These are phyloP conservation scores for Haliclona indistincta DNA, from an alignment of 37 sponge, comb jelly and placozoan genomes.

Conservation along the genomic window DNA sequence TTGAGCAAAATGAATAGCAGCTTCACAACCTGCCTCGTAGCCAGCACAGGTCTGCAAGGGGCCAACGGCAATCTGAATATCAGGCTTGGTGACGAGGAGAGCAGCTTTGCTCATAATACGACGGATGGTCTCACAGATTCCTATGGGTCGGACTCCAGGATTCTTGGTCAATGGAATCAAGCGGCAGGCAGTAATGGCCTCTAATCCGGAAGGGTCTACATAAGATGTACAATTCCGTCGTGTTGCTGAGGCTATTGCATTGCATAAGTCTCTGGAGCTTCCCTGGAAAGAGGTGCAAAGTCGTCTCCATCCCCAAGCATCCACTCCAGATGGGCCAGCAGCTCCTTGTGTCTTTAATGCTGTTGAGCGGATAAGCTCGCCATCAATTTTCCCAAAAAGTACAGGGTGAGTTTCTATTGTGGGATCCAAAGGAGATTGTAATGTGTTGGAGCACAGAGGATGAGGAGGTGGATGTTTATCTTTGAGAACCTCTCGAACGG, in stretches of 20 bases:
- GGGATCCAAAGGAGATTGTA: not conserved
- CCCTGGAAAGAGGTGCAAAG: constrained; percentile 42
- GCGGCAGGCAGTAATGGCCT: constrained; percentile 6
- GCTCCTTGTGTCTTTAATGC: not conserved
- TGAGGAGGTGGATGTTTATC: constrained; percentile 5
- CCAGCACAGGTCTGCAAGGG: constrained; percentile 24
- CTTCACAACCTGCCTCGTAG: constrained; percentile 16
- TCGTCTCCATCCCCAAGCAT: not conserved
- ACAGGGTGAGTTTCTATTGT: not conserved
- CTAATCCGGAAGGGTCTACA: constrained; percentile 38
- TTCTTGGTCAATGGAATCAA: constrained; percentile 20
- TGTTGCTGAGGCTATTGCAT: constrained; percentile 28
- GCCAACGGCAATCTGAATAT: constrained; percentile 19
- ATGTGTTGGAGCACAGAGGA: not conserved
- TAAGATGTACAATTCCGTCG: not conserved
- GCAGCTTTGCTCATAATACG: constrained; percentile 30
- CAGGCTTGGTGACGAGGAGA: not conserved
- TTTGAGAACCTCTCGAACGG: constrained; percentile 15
- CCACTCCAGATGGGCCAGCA: constrained; percentile 8
- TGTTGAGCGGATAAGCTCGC: not conserved
- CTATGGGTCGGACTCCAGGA: constrained; percentile 36
- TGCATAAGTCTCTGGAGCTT: constrained; percentile 25
- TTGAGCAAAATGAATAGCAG: constrained; percentile 12
- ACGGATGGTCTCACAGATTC: constrained; percentile 13
- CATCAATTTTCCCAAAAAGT: constrained; percentile 1